Evolutionary conservation across 2,113 vertebrate genomes (phyloP), one percentile per base, ranked within the genome.

Genomic region (Elgaria multicarinata): DNA sequence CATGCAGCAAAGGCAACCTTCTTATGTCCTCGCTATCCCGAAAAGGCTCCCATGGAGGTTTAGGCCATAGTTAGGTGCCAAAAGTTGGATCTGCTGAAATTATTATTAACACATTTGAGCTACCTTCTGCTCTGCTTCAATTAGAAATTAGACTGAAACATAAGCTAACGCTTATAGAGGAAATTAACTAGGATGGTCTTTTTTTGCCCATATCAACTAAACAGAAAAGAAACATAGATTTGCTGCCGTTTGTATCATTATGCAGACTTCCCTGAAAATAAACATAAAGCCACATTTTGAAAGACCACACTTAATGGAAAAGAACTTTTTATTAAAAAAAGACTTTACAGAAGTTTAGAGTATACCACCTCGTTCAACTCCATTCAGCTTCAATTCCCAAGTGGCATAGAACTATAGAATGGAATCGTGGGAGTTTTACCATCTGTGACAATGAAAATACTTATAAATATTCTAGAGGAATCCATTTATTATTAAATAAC

Each of bases 171-270:
- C 91, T 95, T 92, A 95, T 96, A 95, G 91, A 95, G 91, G 94
- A 96, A 96, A 97, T 96, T 96, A 97, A 92, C 91, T 90, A 96
- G 93, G 94, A 95, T 96, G 96, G 95, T 90, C n/a, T 67, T 92
- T 95, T 94, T 89, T 90, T n/a, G n/a, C 67, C 83, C 94, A 94
- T 97, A 91, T 96, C 76, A 75, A 96, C 96, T 96, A 96, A 92
- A 90, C 79, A 91, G 55, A 93, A 95, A 96, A 95, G 92, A 96
- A 87, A 77, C 33, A 95, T 50, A 71, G 91, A 94, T 90, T 93
- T 96, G 72, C 87, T 92, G 94, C 92, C 91, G 86, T 82, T 94
- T 94, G 85, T 91, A 82, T 69, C 90, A 80, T 93, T 93, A 90
- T 86, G 94, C 31, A 42, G 89, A 86, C 90, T 92, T 95, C 93